Percentiles rank a stretch among this genome's conserved stretches.
Evolutionary conservation across 2,797 vertebrate species (phyloP).

Genomic region (Sebastes flavidus): DNA sequence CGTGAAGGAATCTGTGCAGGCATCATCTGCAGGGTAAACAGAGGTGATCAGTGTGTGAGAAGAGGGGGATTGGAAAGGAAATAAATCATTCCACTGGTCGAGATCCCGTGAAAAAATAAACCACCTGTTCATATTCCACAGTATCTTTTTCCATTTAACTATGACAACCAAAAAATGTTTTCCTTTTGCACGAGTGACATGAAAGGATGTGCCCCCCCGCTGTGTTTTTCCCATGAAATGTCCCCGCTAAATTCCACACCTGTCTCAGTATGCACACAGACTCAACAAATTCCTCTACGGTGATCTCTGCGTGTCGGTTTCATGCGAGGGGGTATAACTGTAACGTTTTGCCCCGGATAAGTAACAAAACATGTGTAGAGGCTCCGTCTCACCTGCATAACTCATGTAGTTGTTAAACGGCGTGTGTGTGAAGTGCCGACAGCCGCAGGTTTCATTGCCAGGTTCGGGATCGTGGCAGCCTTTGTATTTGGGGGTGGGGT

Average conservation of each 20-base stretch:
- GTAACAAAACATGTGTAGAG: neutral
- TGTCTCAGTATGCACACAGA: conserved; percentile 33
- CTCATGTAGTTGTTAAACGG: conserved; percentile 99
- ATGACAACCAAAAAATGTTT: neutral
- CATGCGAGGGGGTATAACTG: conserved; percentile 1
- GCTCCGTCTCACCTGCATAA: conserved; percentile 89
- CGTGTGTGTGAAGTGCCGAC: conserved; percentile 90
- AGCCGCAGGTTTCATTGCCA: conserved; percentile 94
- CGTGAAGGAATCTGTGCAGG: conserved; percentile 97
- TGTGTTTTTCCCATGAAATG: conserved; percentile 38
- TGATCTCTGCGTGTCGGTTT: conserved; percentile 6
- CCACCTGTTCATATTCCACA: neutral
- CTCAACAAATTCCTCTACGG: conserved; percentile 34
- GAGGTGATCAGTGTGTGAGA: neutral
- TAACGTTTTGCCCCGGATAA: conserved; percentile 2
- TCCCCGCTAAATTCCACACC: conserved; percentile 55
- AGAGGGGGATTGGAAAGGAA: neutral
- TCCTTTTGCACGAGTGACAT: conserved; percentile 7
- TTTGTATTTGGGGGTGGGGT: conserved; percentile 96
- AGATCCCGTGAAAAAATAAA: neutral
- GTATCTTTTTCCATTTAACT: neutral
- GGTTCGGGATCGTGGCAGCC: conserved; percentile 92
- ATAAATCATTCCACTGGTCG: neutral
- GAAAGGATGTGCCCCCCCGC: conserved; percentile 8
- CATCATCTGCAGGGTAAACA: conserved; percentile 85